Evolutionary conservation across 2,113 vertebrate genomes (phyloP), one percentile per base, ranked within the genome.

Genomic region (Climacteris rufus): DNA sequence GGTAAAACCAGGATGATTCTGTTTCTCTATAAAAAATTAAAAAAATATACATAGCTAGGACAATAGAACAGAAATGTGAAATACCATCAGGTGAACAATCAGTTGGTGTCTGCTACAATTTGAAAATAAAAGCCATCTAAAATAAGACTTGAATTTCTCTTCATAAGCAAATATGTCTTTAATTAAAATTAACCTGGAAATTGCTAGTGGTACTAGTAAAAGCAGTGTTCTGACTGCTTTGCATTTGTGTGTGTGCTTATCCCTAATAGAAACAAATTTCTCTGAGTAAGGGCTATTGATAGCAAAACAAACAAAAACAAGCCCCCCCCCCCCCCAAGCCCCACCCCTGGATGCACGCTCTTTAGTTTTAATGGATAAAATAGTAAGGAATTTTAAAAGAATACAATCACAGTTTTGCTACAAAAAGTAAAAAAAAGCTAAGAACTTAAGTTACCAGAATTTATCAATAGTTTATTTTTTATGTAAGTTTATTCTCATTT

Each of bases 151-250:
- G 35, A 24, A 82, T n/a, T 74, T 82, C 11, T 77, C 5, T 84
- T 54, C 17, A 33, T 3, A 49, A 27, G 15, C 9, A 63, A 68
- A 64, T 0, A 0, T 15, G 7, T 2, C 27, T 68, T 47, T 59
- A 19, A 19, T 54, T 44, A 79, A 84, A 59, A 13, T 84, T 57
- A 60, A 35, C 9, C 7, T 69, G n/a, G 33, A 87, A 78, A 60
- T 33, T 53, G 11, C 9, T 56, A n/a, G n/a, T 17, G 6, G 5
- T 45, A 17, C 21, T 37, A 28, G 9, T n/a, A 56, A 52, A 45
- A 84, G 49, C 2, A 15, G 11, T 37, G 44, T 20, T 30, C 27
- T 72, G 37, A 47, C 16, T 78, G 3, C 8, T 89, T 50, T 37
- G 10, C 69, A 44, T 64, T 44, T 83, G 16, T 69, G 6, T 35